Conservation (phyloP, 2,888 invertebrate species). For the Tolmerus cingulatus region DNA sequence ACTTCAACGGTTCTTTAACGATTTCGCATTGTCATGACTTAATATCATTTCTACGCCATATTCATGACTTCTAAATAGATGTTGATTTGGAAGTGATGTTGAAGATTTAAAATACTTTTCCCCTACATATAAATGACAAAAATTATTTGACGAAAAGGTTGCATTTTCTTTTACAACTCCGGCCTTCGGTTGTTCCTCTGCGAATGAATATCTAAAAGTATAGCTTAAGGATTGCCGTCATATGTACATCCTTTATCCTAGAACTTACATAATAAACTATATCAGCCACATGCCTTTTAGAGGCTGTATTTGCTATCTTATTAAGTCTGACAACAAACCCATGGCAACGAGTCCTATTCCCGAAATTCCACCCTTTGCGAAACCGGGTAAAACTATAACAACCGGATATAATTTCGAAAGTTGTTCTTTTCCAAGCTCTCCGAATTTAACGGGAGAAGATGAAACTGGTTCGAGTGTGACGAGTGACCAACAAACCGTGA, state of each 20-base stretch:
- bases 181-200: not conserved
- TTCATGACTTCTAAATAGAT: no score
- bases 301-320: not conserved
- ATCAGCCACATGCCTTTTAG: slow-evolving; percentile 13
- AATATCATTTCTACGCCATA: no score
- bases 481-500: slow-evolving; percentile 30
- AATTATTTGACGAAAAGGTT: no score
- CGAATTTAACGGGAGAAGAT: slow-evolving; percentile 22
- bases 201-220: slow-evolving; percentile 1
- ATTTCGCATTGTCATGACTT: no score
- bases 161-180: no score
- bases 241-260: not conserved
- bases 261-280: not conserved
- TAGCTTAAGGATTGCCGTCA: not conserved
- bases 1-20: no score
- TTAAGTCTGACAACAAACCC: not conserved
- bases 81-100: no score
- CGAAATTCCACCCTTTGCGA: not conserved
- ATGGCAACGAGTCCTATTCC: not conserved
- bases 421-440: slow-evolving; percentile 8
- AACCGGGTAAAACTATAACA: not conserved
- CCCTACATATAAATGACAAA: no score
- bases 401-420: slow-evolving; percentile 25
- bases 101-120: no score
- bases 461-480: slow-evolving; percentile 8